These are phyloP conservation scores for Eudyptes chrysolophus DNA, from an alignment of 2,113 vertebrate species.

Conservation along the genomic window DNA sequence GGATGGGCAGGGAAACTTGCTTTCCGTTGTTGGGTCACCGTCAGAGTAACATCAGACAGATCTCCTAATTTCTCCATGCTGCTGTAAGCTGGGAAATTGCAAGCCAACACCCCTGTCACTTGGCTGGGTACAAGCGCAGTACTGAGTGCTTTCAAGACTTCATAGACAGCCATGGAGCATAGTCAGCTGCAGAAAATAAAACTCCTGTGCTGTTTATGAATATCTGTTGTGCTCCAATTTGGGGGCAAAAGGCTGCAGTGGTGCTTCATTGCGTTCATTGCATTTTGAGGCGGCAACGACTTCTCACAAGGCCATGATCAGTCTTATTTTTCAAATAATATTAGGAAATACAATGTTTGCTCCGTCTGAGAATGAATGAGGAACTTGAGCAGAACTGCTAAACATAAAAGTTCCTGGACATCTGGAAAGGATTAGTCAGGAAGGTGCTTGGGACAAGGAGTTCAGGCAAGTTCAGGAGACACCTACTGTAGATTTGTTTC, in stretches of 20 bases:
- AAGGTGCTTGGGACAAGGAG: constrained; percentile 39
- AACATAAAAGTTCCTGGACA: constrained; percentile 14
- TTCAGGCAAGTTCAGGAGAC: constrained; percentile 55
- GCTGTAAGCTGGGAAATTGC: background rate
- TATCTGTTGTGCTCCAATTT: background rate
- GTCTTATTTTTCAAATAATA: background rate
- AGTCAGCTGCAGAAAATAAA: background rate
- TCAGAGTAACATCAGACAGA: background rate
- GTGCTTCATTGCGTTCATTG: background rate
- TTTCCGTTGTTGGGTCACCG: background rate
- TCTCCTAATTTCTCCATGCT: background rate
- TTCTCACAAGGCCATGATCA: background rate
- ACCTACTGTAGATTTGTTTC: constrained; percentile 50
- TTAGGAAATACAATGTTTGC: background rate
- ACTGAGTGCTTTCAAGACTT: background rate
- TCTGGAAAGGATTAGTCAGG: constrained; percentile 55
- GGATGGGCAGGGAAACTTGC: background rate
- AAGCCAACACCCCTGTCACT: background rate
- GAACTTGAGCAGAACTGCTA: background rate
- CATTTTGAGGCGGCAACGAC: background rate
- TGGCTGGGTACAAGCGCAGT: background rate
- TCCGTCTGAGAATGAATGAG: background rate
- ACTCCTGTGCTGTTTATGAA: background rate
- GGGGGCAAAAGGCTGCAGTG: background rate
- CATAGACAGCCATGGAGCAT: background rate